A percentile compares a stretch with the other conserved stretches of the same genome.
These are phyloP conservation scores for Aramus guarauna DNA, from an alignment of 2,113 vertebrate species.

Conservation along the genomic window DNA sequence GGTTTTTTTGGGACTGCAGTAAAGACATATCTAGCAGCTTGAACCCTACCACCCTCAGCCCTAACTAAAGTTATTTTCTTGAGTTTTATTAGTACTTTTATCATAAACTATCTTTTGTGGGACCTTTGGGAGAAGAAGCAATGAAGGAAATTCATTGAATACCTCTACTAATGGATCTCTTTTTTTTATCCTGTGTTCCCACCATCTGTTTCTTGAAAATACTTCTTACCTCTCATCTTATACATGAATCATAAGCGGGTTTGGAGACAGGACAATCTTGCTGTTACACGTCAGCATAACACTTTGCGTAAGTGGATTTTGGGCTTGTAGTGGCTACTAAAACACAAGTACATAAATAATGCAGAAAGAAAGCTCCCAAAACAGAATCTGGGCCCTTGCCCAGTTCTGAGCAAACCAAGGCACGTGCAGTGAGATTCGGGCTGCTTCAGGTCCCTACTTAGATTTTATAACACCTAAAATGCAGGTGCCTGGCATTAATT, in stretches of 20 bases:
- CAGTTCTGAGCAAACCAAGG: background rate
- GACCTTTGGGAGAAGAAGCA: background rate
- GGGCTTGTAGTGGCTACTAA: background rate
- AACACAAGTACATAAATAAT: background rate
- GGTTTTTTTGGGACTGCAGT: background rate
- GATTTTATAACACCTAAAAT: conserved; percentile 9
- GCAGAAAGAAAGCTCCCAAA: background rate
- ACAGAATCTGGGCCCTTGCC: conserved; percentile 3
- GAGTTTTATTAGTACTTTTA: background rate
- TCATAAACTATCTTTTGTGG: background rate
- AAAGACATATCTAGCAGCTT: background rate
- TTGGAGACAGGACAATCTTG: background rate
- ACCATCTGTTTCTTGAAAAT: conserved; percentile 14
- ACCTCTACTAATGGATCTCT: conserved; percentile 6
- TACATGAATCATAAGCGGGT: background rate
- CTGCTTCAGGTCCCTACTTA: background rate
- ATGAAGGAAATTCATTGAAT: background rate
- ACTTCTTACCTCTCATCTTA: background rate
- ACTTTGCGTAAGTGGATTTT: background rate
- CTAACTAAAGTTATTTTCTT: background rate
- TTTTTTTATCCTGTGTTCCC: background rate
- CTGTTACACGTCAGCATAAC: background rate
- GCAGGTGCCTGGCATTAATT: conserved; percentile 28
- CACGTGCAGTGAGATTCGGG: background rate
- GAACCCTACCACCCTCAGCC: background rate